phyloP scores from a whole-genome alignment of 2,888 invertebrate genomes.

The Cancer borealis region DNA sequence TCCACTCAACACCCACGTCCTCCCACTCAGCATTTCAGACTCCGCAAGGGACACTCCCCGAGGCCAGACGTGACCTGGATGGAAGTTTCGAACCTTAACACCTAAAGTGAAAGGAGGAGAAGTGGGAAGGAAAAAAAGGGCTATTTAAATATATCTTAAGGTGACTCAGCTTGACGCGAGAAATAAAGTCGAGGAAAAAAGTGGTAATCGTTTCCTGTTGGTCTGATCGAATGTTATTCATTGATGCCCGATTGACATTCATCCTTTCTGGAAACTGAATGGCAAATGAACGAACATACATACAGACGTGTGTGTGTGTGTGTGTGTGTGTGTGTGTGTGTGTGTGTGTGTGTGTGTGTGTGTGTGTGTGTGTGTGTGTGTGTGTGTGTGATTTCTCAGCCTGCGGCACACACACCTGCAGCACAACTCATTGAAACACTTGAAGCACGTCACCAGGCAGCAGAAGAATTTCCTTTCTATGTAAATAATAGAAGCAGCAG shows the following conservation, averaged over 20 bases:
- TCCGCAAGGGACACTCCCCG: not conserved
- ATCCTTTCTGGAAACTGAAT: not conserved
- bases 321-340: conserved; percentile 8
- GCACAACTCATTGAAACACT: not conserved
- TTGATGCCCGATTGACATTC: not conserved
- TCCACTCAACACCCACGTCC: not conserved
- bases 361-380: conserved; percentile 31
- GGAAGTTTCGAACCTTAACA: not conserved
- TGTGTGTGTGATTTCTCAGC: not conserved
- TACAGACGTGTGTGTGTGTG: not conserved
- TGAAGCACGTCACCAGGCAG: not conserved
- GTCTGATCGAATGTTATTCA: not conserved
- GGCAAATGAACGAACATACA: not conserved
- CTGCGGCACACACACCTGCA: not conserved
- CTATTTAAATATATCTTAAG: not conserved
- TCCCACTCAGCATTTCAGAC: not conserved
- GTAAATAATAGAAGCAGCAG: not conserved
- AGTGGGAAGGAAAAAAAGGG: not conserved
- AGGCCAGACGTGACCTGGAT: not conserved
- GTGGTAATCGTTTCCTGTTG: not conserved
- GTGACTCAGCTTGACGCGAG: not conserved
- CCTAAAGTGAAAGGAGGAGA: not conserved
- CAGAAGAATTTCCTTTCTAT: not conserved
- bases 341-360: conserved; percentile 7
- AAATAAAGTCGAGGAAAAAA: not conserved